A percentile compares a stretch with the other conserved stretches of the same genome.
These are phyloP conservation scores for Laothoe populi DNA, from an alignment of 2,888 invertebrate species.

Conservation along the genomic window DNA sequence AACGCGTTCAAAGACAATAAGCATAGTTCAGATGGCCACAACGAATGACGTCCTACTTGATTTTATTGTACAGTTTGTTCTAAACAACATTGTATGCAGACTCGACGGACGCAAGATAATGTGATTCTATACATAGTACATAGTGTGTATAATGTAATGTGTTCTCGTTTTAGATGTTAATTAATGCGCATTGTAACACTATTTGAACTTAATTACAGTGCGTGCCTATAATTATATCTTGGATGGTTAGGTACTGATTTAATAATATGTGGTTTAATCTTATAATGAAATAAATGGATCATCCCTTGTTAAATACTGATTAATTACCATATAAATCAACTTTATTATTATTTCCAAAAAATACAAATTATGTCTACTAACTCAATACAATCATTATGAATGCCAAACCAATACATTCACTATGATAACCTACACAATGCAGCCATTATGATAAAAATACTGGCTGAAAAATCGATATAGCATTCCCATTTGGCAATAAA, in stretches of 20 bases:
- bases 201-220: constrained; percentile 13
- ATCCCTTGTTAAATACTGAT: background rate
- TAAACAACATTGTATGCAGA: constrained; percentile 1
- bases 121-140: background rate
- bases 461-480: background rate
- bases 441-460: background rate
- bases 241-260: background rate
- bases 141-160: background rate
- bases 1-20: constrained; percentile 5
- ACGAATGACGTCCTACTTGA: constrained; percentile 32
- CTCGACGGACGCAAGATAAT: constrained; percentile 10
- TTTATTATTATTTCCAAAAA: too few species aligned
- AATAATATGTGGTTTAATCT: background rate
- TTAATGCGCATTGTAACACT: constrained; percentile 8
- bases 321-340: too few species aligned
- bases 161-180: constrained; percentile 18
- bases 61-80: constrained; percentile 15
- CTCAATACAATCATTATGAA: too few species aligned
- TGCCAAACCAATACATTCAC: background rate
- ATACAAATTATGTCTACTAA: too few species aligned
- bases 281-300: background rate
- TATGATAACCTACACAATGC: too few species aligned
- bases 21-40: constrained; percentile 41
- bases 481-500: constrained; percentile 7
- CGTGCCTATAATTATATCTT: background rate